Evolutionary conservation across 2,888 invertebrate species (phyloP), one percentile per base, ranked within the genome.

Genomic region (Icerya purchasi): DNA sequence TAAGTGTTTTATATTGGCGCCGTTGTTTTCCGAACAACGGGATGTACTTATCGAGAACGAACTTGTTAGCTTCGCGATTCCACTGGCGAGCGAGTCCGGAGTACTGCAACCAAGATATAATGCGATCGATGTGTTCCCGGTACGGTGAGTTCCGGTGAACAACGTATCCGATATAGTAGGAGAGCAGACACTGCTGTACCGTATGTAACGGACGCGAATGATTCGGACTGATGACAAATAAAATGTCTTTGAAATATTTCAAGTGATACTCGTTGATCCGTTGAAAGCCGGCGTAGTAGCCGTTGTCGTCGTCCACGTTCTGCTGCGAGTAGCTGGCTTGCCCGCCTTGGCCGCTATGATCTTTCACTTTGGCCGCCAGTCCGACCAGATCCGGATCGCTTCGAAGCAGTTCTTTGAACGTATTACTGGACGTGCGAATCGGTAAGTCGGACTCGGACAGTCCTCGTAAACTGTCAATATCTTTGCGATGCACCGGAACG

Each of bases 391-490:
- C 58, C 2, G 59, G 61, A 25, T 64, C 64, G 10, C 64, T 62
- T 2, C 66, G 66, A 57, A 76, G 72, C 5, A 73, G 60, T 59
- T 72, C 69, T 1, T 62, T 57, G 2, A 71, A 62, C 57, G 67
- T 68, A 3, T 62, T 62, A 0, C 72, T 70, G 2, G 67, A 67
- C 0, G 73, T 72, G 0, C 66, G 65, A 52, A 77, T 71, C 1
- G 63, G 65, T 19, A 75, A 64, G 14, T 71, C 70, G 2, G 72
- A 72, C 3, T 69, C 61, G 58, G 73, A 72, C 51, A 77, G 64
- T 22, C 73, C 69, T 50, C 69, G 66, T n/a, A 77, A 65, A 3
- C 70, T 73, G 36, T 74, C 65, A n/a, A 77, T 72, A 51, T 76
- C 74, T 1, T 70, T 67, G 64, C 72, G 74, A 65, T 72, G 72